Evolutionary conservation across 2,888 invertebrate genomes (phyloP).

Genomic region (Mythimna impura): DNA sequence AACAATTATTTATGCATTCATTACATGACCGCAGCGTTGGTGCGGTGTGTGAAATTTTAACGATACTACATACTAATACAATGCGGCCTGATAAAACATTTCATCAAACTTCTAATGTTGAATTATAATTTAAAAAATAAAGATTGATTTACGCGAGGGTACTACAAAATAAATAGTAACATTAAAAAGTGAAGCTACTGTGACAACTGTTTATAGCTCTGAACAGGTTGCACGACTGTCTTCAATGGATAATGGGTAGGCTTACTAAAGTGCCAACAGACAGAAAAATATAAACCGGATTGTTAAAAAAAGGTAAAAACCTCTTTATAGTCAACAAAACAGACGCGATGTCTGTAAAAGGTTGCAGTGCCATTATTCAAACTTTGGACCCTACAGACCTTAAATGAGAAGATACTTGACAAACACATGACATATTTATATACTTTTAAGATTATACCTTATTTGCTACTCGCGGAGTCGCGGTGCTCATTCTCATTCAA

Average conservation of each 20-base stretch:
- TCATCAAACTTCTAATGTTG: conserved; percentile 25
- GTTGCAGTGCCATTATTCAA: conserved; percentile 7
- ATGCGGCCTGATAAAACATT: conserved; percentile 19
- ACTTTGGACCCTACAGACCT: conserved; percentile 15
- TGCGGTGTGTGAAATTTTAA: conserved; percentile 54
- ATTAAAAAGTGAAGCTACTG: conserved; percentile 14
- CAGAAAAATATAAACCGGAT: conserved; percentile 42
- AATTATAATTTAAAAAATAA: conserved; percentile 3
- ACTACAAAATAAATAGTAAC: conserved; percentile 8
- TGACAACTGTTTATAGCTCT: conserved; percentile 44
- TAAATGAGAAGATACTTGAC: conserved; percentile 23
- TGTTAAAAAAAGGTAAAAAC: conserved; percentile 23
- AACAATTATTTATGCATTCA: conserved; percentile 68
- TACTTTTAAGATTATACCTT: conserved; percentile 25
- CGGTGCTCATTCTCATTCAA: conserved; percentile 55
- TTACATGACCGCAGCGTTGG: conserved; percentile 54
- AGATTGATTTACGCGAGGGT: conserved; percentile 12
- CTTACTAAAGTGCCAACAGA: conserved; percentile 13
- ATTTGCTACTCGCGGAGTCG: conserved; percentile 25
- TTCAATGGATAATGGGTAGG: conserved; percentile 27
- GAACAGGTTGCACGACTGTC: conserved; percentile 32
- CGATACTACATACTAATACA: conserved; percentile 36
- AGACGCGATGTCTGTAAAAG: conserved; percentile 7
- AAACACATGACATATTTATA: conserved; percentile 4
- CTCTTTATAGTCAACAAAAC: conserved; percentile 23